phyloP scores from a whole-genome alignment of 2,797 vertebrate species.

The Nyctibius grandis region DNA sequence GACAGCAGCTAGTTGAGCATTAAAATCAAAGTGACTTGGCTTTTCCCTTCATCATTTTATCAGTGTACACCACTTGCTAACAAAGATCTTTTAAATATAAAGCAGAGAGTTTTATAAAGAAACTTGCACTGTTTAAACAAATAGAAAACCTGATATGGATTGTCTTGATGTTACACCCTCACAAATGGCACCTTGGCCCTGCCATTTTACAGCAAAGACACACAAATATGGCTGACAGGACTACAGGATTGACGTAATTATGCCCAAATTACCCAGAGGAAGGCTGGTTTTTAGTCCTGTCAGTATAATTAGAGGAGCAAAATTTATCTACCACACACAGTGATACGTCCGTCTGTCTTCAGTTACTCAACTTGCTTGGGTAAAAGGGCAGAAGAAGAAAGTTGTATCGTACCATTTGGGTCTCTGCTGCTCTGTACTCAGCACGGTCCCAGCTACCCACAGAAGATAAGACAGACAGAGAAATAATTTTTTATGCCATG shows the following conservation, averaged over 20 bases:
- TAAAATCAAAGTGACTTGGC: background rate
- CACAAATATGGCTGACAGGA: background rate
- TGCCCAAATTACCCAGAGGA: background rate
- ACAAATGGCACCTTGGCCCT: background rate
- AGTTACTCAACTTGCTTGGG: background rate
- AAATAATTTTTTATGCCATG: background rate
- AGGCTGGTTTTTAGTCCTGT: background rate
- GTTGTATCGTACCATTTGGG: background rate
- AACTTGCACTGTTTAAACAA: background rate
- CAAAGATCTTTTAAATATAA: background rate
- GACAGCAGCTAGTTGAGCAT: background rate
- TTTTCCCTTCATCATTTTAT: background rate
- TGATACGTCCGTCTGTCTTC: background rate
- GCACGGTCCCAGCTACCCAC: background rate
- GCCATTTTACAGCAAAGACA: background rate
- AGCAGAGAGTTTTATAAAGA: background rate
- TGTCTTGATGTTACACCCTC: background rate
- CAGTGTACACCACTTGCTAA: background rate
- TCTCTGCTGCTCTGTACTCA: background rate
- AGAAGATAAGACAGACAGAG: background rate
- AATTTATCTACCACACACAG: background rate
- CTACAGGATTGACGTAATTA: background rate
- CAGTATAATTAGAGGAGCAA: background rate
- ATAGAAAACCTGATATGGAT: background rate
- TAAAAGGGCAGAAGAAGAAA: background rate